A percentile compares a stretch with the other conserved stretches of the same genome.
phyloP scores from a whole-genome alignment of 2,888 invertebrate genomes.

The Blastobasis adustella region DNA sequence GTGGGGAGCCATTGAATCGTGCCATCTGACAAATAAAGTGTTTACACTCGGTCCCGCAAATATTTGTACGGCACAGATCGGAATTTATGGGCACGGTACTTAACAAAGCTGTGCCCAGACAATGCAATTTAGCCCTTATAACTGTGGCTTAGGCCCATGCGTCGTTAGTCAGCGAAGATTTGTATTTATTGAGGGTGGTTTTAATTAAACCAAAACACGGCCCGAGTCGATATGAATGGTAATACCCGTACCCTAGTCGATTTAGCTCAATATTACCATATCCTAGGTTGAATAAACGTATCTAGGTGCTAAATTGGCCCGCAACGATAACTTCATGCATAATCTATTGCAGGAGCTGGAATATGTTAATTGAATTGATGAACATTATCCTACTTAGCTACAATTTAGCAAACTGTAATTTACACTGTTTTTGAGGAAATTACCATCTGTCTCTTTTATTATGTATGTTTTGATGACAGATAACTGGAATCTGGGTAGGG shows the following conservation, averaged over 20 bases:
- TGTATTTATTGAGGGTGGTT: conserved; percentile 26
- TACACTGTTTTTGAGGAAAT: too few species aligned
- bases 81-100: conserved; percentile 24
- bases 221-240: conserved; percentile 21
- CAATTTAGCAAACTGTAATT: too few species aligned
- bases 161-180: too few species aligned
- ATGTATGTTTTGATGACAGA: too few species aligned
- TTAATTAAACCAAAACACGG: conserved; percentile 62
- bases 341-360: not conserved
- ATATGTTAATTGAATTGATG: too few species aligned
- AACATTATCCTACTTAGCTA: too few species aligned
- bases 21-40: conserved; percentile 36
- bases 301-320: not conserved
- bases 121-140: too few species aligned
- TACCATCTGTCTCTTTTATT: too few species aligned
- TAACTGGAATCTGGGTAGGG: too few species aligned
- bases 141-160: too few species aligned
- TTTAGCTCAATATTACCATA: not conserved
- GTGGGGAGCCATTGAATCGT: conserved; percentile 32
- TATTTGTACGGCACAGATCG: conserved; percentile 46
- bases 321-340: conserved; percentile 1
- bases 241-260: conserved; percentile 2
- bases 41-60: conserved; percentile 50
- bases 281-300: not conserved
- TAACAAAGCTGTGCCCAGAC: too few species aligned